Evolutionary conservation across 2,113 vertebrate genomes (phyloP).

Genomic region (Phyllostomus hastatus): DNA sequence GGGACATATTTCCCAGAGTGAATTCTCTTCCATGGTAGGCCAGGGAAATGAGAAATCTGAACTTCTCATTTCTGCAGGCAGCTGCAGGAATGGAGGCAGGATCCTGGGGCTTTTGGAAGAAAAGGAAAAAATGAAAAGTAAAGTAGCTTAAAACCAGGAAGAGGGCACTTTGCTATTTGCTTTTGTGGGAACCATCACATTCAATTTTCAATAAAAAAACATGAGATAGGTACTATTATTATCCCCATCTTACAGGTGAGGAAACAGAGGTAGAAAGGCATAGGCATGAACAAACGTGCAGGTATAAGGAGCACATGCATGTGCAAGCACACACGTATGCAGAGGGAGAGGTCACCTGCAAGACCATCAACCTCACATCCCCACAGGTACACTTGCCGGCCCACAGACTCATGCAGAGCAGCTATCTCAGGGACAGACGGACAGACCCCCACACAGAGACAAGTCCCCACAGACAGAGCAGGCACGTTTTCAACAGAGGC

Average conservation of each 20-base stretch:
- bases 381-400: background rate
- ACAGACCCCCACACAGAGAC: background rate
- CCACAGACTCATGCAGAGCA: background rate
- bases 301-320: background rate
- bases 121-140: background rate
- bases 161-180: background rate
- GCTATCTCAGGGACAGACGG: background rate
- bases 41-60: background rate
- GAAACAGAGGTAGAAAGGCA: background rate
- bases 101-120: background rate
- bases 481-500: background rate
- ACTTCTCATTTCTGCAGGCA: background rate
- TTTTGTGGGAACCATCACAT: background rate
- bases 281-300: background rate
- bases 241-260: background rate
- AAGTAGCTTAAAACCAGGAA: background rate
- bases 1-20: background rate
- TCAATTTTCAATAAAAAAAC: conserved; percentile 18
- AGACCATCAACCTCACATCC: too few relatives aligned
- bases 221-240: background rate
- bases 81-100: background rate
- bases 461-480: background rate
- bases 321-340: background rate
- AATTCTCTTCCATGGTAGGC: background rate
- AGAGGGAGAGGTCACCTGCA: background rate